Evolutionary conservation across 2,113 vertebrate species (phyloP).

Genomic region (Hepsetus odoe): DNA sequence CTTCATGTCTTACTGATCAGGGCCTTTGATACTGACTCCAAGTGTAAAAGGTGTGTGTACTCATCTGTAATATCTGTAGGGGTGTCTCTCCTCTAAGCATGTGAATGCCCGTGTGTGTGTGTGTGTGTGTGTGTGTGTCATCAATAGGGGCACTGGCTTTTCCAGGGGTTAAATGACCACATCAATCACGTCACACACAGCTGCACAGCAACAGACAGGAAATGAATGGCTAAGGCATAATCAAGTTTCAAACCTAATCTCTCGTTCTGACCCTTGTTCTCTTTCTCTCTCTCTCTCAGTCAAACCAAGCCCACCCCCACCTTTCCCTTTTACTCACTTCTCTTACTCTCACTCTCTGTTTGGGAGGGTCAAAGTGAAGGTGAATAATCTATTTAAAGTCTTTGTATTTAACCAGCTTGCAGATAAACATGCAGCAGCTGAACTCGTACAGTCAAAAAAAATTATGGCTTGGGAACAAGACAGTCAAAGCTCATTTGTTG

Average conservation of each 20-base stretch:
- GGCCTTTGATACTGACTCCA: neutral
- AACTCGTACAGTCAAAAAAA: neutral
- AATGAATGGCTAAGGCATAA: conserved; percentile 74
- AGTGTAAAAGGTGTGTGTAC: conserved; percentile 12
- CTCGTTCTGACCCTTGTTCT: conserved; percentile 44
- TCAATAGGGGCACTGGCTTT: conserved; percentile 66
- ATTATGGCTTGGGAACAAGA: neutral
- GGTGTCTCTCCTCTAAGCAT: neutral
- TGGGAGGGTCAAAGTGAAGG: conserved; percentile 39
- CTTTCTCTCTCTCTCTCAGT: conserved; percentile 19
- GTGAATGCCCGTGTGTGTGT: neutral
- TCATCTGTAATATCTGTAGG: neutral
- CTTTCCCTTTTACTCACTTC: conserved; percentile 8
- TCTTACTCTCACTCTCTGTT: neutral
- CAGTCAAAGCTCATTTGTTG: neutral
- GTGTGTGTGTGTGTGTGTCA: conserved; percentile 36
- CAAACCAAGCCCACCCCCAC: neutral
- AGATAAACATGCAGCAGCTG: neutral
- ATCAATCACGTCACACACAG: conserved; percentile 77
- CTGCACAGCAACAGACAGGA: conserved; percentile 58
- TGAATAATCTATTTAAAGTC: conserved; percentile 29
- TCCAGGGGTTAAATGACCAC: conserved; percentile 77
- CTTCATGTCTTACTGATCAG: neutral
- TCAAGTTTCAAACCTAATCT: conserved; percentile 68
- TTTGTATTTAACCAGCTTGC: neutral